Evolutionary conservation across 1,140 invertebrate genomes (phyloP).

Genomic region (Drosophila murphyi): DNA sequence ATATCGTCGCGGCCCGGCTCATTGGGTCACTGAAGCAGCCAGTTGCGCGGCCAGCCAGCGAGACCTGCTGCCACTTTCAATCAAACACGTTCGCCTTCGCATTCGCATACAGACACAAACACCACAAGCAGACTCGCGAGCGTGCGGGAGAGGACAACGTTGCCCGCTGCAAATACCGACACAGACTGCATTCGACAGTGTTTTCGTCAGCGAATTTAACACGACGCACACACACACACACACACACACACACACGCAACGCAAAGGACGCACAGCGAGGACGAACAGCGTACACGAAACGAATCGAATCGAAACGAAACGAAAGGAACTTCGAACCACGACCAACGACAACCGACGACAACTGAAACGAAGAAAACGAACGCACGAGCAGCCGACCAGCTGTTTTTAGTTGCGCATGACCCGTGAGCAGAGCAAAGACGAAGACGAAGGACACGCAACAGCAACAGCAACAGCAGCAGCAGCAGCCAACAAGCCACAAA

Average conservation of each 20-base stretch:
- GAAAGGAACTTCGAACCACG: not conserved
- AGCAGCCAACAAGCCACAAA: conserved; percentile 67
- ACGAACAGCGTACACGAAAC: conserved; percentile 19
- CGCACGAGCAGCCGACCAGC: not conserved
- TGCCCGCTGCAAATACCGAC: conserved; percentile 73
- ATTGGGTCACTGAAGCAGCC: conserved; percentile 64
- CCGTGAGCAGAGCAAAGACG: conserved; percentile 10
- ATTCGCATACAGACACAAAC: conserved; percentile 28
- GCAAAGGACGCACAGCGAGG: conserved; percentile 15
- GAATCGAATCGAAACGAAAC: conserved; percentile 3
- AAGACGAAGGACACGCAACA: conserved; percentile 21
- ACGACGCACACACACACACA: conserved; percentile 42
- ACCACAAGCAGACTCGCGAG: not conserved
- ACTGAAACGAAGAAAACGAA: not conserved
- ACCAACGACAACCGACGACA: not conserved
- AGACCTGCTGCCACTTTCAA: conserved; percentile 29
- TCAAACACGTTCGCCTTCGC: not conserved
- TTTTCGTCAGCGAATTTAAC: conserved; percentile 64
- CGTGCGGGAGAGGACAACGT: conserved; percentile 42
- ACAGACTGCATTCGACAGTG: conserved; percentile 70
- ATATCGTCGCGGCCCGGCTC: conserved; percentile 52
- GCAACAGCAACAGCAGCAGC: conserved; percentile 13
- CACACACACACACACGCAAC: conserved; percentile 26
- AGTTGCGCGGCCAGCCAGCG: conserved; percentile 14
- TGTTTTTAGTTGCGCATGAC: conserved; percentile 24